Evolutionary conservation across 1,140 invertebrate species (phyloP).

Genomic region (Achatina immaculata): DNA sequence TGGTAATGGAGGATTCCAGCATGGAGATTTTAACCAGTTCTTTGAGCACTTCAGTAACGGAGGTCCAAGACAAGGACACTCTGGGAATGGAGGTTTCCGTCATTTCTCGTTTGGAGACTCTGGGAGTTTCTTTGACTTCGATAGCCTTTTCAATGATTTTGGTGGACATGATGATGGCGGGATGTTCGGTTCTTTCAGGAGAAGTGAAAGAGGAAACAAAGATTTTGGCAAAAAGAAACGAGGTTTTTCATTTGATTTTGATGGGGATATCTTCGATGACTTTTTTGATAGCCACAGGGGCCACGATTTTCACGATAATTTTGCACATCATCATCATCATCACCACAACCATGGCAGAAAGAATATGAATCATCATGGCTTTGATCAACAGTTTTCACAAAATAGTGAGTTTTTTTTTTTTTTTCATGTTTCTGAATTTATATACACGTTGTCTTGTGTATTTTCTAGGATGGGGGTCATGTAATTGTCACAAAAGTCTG

Average conservation of each 20-base stretch:
- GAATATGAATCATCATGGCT: neutral
- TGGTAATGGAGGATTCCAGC: conserved; percentile 51
- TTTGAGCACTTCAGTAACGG: conserved; percentile 61
- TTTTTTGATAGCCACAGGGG: neutral
- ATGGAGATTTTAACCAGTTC: conserved; percentile 66
- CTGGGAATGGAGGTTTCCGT: conserved; percentile 37
- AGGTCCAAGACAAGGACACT: conserved; percentile 1
- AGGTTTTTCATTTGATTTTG: conserved; percentile 29
- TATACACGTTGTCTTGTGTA: too few species aligned
- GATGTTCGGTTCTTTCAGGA: conserved; percentile 44
- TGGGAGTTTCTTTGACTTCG: conserved; percentile 60
- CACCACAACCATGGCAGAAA: neutral
- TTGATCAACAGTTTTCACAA: neutral
- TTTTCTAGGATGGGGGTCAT: too few species aligned
- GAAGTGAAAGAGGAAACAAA: neutral
- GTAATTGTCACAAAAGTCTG: too few species aligned
- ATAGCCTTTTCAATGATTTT: conserved; percentile 62
- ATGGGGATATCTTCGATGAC: conserved; percentile 36
- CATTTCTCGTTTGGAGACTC: conserved; percentile 46
- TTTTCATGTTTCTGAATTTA: neutral
- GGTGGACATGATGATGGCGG: conserved; percentile 46
- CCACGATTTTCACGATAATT: neutral
- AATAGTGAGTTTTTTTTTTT: neutral
- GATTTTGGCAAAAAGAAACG: neutral
- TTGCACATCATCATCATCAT: neutral